Base-by-base conservation (phyloP, 2,113 vertebrate species). In the Pseudois nayaur region DNA sequence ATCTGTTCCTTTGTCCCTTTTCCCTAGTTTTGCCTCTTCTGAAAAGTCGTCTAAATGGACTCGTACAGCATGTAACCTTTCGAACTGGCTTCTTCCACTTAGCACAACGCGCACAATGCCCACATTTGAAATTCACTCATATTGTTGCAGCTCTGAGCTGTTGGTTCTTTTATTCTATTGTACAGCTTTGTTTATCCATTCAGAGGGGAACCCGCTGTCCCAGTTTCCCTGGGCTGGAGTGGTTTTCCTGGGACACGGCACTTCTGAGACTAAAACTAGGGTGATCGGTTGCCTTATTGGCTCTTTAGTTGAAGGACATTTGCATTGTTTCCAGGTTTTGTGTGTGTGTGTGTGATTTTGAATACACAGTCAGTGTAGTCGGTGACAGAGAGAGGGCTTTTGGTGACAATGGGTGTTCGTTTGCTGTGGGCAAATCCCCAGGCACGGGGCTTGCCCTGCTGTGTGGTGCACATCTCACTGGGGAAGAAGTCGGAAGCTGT, bases 61-160 rank as follows among this genome's bases (percentile, higher is more conserved):
- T n/a, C 0, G 0, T 45, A 5, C 5, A 2, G 27, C 6, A 1
- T 14, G 50, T 85, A 4, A 57, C 14, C 43, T 54, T 71, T 43
- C 3, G 5, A 19, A 50, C 6, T 0, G 9, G 48, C 25, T 21
- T 67, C 29, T 59, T 48, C 36, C 17, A 0, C 8, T 10, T 36
- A 3, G 1, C 48, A 54, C 79, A n/a, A 8, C 54, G 33, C 17
- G 13, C 5, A 1, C 0, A 40, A 40, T 0, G 0, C 19, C 36
- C 4, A 48, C 14, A 0, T 7, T 33, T 8, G 48, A 29, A 40
- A n/a, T 10, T 36, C 36, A 0, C 33, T 64, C 10, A 1, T 3
- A 9, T 55, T 16, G 12, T 27, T 43, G 31, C 5, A 8, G 23
- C 8, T 43, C 1, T 4, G 59, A 25, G 60, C 15, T 0, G 3